Evolutionary conservation across 2,797 vertebrate genomes (phyloP).

Genomic region (Labeo calbasu): DNA sequence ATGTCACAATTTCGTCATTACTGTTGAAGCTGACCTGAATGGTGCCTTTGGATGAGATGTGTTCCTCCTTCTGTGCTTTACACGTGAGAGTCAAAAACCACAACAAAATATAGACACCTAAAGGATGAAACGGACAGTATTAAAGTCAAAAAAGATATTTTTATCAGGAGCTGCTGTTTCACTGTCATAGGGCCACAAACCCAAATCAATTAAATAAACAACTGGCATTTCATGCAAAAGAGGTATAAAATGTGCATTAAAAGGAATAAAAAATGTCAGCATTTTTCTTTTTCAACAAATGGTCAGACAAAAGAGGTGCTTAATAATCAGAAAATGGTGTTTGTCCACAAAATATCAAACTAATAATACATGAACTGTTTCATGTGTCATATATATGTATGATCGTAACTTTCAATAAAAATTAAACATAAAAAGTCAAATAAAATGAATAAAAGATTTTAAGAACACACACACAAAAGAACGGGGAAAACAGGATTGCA

Average conservation of each 20-base stretch:
- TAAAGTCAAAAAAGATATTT: not conserved
- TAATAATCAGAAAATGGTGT: not conserved
- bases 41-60: constrained; percentile 39
- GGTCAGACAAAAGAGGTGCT: not conserved
- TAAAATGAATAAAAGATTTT: too few species aligned
- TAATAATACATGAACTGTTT: not conserved
- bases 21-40: constrained; percentile 53
- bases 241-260: not conserved
- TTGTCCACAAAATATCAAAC: not conserved
- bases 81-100: constrained; percentile 71
- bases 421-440: too few species aligned
- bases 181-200: too few species aligned
- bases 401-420: too few species aligned
- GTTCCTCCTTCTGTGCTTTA: constrained; percentile 56
- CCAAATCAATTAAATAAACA: not conserved
- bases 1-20: constrained; percentile 44
- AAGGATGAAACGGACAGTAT: not conserved
- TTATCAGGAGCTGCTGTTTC: not conserved
- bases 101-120: constrained; percentile 77
- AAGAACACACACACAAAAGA: too few species aligned
- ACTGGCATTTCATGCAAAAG: not conserved
- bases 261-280: not conserved
- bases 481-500: too few species aligned
- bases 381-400: too few species aligned
- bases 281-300: not conserved